Evolutionary conservation across 2,888 invertebrate genomes (phyloP), one percentile per base, ranked within the genome.

Genomic region (Leuctra nigra): DNA sequence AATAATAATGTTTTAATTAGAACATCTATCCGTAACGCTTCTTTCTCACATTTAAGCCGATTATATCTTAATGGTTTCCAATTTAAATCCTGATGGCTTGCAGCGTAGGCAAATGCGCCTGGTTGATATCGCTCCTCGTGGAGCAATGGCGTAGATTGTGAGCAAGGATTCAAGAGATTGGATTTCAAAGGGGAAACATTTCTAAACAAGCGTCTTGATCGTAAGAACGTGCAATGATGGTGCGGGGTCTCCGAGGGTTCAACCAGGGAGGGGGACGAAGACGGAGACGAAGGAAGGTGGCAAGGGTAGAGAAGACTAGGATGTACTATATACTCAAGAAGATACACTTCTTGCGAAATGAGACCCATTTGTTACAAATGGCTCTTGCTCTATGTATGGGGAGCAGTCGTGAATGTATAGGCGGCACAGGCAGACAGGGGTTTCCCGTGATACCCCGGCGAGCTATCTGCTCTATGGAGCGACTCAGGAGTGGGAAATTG

Each of bases 61-160:
- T 48, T 48, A 48, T 48, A 48, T 25, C 48, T 24, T 29, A 48
- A 48, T 48, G 29, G 48, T 48, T 18, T 48, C 48, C 48, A n/a
- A 48, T 48, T 48, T 16, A 48, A 48, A 48, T 48, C 48, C 29
- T 41, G 41, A 14, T 11, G 6, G 41, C 18, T 41, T 41, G 41
- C 41, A 16, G 41, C 14, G 20, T 41, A 41, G 20, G 41, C 41
- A 41, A 41, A 41, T 41, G 41, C 41, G 14, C 41, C 29, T 29
- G 14, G 38, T n/a, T 4, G 41, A 16, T 11, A 41, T 41, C 14
- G 41, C 41, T 41, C 18, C 29, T 29, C 11, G 11, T 29, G 29
- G 29, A 11, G 29, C 11, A 6, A 29, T 29, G 29, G 41, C n/a
- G 41, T 16, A 41, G 41, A 41, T 41, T 41, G 41, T 20, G 41